phyloP scores from a whole-genome alignment of 2,113 vertebrate species.

The Stercorarius parasiticus region DNA sequence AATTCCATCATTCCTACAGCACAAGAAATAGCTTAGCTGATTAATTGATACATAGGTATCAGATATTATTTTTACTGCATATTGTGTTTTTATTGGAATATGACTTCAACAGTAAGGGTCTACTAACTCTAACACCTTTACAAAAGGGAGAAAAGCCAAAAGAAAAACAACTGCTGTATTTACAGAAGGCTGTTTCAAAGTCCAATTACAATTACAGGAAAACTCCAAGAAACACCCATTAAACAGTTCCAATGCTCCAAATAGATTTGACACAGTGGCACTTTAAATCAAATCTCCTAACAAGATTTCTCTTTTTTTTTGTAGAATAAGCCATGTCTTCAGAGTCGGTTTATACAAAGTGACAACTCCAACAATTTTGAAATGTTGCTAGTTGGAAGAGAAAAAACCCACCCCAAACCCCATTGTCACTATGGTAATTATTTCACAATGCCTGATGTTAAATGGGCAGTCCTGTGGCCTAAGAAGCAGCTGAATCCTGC shows the following conservation, averaged over 20 bases:
- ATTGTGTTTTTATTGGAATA: background rate
- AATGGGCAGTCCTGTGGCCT: conserved; percentile 74
- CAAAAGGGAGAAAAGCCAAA: background rate
- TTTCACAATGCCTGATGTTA: conserved; percentile 69
- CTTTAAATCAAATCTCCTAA: conserved; percentile 45
- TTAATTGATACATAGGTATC: background rate
- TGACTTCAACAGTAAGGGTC: background rate
- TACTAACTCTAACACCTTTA: background rate
- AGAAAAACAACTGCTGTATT: background rate
- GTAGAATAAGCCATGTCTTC: conserved; percentile 61
- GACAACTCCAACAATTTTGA: conserved; percentile 61
- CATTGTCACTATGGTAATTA: conserved; percentile 77
- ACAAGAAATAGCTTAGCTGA: background rate
- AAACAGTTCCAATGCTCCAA: conserved; percentile 37
- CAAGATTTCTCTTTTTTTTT: conserved; percentile 7
- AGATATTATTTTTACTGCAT: background rate
- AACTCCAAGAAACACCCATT: background rate
- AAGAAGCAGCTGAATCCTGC: conserved; percentile 81
- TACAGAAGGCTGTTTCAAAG: background rate
- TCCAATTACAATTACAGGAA: conserved; percentile 35
- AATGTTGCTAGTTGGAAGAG: background rate
- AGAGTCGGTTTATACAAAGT: conserved; percentile 62
- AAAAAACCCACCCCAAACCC: background rate
- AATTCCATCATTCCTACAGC: background rate
- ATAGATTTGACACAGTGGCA: conserved; percentile 50